phyloP scores from a whole-genome alignment of 2,888 invertebrate species.

The Parapristionchus giblindavisi region DNA sequence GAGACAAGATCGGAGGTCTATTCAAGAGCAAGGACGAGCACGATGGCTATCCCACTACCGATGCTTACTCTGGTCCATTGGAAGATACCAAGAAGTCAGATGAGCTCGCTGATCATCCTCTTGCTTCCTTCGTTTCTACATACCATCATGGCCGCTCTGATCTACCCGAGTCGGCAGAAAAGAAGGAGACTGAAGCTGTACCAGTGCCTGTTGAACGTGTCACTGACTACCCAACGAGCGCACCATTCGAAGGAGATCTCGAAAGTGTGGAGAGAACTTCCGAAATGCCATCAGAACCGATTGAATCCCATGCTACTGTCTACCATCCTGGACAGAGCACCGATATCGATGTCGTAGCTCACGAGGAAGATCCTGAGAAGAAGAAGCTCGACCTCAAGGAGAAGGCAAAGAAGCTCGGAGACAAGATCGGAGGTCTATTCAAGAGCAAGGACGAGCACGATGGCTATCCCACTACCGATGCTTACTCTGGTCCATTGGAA shows the following conservation, averaged over 20 bases:
- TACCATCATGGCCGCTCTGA: no score
- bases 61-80: no score
- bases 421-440: slow-evolving; percentile 23
- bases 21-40: no score
- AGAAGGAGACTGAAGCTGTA: not conserved
- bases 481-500: not conserved
- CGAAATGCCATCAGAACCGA: slow-evolving; percentile 1
- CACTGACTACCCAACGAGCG: not conserved
- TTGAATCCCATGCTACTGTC: slow-evolving; percentile 9
- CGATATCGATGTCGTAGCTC: not conserved
- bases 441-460: slow-evolving; percentile 10
- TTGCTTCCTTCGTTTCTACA: no score
- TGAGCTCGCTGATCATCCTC: not conserved
- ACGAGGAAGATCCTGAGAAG: slow-evolving; percentile 11
- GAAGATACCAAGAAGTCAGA: no score
- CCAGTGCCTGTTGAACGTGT: not conserved
- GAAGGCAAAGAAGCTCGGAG: slow-evolving; percentile 14
- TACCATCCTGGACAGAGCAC: slow-evolving; percentile 20
- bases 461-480: slow-evolving; percentile 3
- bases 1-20: no score
- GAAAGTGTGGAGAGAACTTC: not conserved
- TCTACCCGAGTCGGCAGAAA: no score
- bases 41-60: no score
- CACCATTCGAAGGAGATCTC: slow-evolving; percentile 19
- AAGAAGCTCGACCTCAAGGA: slow-evolving; percentile 23